Evolutionary conservation across 2,113 vertebrate genomes (phyloP).

Genomic region (Brachyistius frenatus): DNA sequence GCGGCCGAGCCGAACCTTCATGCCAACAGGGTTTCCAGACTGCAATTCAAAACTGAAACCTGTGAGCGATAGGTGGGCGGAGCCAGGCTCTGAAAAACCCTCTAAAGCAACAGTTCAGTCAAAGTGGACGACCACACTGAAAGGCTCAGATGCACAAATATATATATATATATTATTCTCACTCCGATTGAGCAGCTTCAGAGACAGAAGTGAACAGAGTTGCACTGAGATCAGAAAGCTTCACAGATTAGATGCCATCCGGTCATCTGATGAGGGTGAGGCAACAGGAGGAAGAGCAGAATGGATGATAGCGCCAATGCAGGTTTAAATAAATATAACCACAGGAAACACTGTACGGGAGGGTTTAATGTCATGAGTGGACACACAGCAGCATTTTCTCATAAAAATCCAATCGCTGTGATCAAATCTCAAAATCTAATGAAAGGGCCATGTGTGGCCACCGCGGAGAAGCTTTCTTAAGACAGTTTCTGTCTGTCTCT

Average conservation of each 20-base stretch:
- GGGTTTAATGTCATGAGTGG: conserved; percentile 14
- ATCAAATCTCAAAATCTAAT: conserved; percentile 45
- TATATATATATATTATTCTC: not conserved
- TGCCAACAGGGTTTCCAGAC: too few relatives aligned
- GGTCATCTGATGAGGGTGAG: conserved; percentile 46
- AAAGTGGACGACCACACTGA: not conserved
- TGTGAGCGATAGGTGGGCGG: too few relatives aligned
- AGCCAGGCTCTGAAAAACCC: too few relatives aligned
- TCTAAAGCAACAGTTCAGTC: not conserved
- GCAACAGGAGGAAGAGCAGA: conserved; percentile 36
- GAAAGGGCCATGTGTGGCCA: conserved; percentile 12
- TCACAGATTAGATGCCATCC: conserved; percentile 24
- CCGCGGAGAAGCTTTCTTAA: conserved; percentile 38
- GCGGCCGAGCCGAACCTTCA: too few relatives aligned
- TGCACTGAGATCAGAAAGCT: conserved; percentile 39
- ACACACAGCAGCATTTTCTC: conserved; percentile 1
- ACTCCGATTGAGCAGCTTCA: conserved; percentile 26
- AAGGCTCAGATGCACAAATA: not conserved
- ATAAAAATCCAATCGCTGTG: conserved; percentile 36
- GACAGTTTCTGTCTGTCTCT: conserved; percentile 58
- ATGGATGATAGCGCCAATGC: conserved; percentile 28
- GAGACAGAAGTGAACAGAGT: conserved; percentile 43
- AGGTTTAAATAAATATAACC: conserved; percentile 50
- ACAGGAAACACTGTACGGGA: conserved; percentile 1
- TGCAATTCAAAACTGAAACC: too few relatives aligned